Base-by-base conservation (phyloP, 1,140 invertebrate genomes). In the Solenopsis invicta region DNA sequence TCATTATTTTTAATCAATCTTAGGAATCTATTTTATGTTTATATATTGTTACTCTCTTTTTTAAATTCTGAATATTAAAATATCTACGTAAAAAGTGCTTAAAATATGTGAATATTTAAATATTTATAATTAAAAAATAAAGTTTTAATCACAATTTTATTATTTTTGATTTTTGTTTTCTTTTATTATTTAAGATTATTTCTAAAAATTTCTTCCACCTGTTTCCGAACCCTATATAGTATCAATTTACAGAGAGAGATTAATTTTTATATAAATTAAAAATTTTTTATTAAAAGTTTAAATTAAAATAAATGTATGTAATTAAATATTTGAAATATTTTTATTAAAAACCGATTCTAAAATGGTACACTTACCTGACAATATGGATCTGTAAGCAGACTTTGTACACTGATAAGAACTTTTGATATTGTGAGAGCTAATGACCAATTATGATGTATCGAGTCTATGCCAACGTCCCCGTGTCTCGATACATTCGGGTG, bases 391-490 rank as follows among this genome's bases (percentile, higher is more conserved):
- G 98, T 99, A 24, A 99, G 96, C 54, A 99, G 96, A 91, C 98
- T 99, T 96, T 99, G 98, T 75, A 99, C 97, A 80, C 98, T 98
- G 66, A 98, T 97, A 76, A 99, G 96, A 62, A 98, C 97, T 93
- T 99, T 99, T 61, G 98, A 97, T 93, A 99, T 98, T 16, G 98
- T 99, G 37, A 99, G 95, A 13, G 98, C 98, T 74, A 99, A 95
- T 52, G 98, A 99, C 99, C 99, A 99, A 95, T 99, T 99, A 94
- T 99, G 98, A 93, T 98, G 98, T 92, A 99, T 98, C 16, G 98
- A 99, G 95, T 99, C 99, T 85, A 99, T 98, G 50, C 98, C 98
- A 85, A 99, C 98, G 95, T 99, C 98, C n/a, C 98, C 99, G 94
- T 99, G 98, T 13, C 98, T 96, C 37, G 98, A 99, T 48, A 99